Percentiles rank a stretch among this genome's conserved stretches.
Evolutionary conservation across 1,140 invertebrate genomes (phyloP).

Genomic region (Hestina assimilis): DNA sequence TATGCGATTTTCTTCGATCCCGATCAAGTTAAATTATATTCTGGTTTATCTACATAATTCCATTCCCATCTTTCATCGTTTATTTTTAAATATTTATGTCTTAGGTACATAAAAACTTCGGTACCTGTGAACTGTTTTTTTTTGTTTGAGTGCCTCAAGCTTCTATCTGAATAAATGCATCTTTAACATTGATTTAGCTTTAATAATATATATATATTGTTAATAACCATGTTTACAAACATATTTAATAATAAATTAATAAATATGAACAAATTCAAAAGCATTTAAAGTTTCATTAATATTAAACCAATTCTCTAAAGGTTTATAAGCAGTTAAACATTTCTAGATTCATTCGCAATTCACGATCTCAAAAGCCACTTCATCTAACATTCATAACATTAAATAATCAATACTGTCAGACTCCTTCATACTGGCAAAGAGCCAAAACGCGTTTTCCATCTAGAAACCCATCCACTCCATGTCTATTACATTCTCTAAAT

Average conservation of each 20-base stretch:
- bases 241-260: background rate
- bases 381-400: constrained; percentile 22
- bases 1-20: too few species aligned
- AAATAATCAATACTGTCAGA: constrained; percentile 29
- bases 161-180: too few species aligned
- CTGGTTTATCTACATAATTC: too few species aligned
- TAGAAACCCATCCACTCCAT: constrained; percentile 10
- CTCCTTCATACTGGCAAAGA: constrained; percentile 20
- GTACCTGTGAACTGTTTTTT: too few species aligned
- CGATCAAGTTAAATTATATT: too few species aligned
- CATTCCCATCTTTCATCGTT: too few species aligned
- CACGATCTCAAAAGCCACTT: constrained; percentile 19
- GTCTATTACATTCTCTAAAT: constrained; percentile 24
- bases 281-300: background rate
- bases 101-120: too few species aligned
- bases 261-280: background rate
- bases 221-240: too few species aligned
- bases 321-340: constrained; percentile 8
- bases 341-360: constrained; percentile 14
- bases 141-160: too few species aligned
- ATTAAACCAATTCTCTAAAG: background rate
- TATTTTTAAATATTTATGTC: too few species aligned
- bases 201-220: too few species aligned
- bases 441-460: constrained; percentile 19
- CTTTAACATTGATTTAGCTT: too few species aligned